Evolutionary conservation across 2,113 vertebrate genomes (phyloP), one percentile per base, ranked within the genome.

Genomic region (Aspidoscelis tigris): DNA sequence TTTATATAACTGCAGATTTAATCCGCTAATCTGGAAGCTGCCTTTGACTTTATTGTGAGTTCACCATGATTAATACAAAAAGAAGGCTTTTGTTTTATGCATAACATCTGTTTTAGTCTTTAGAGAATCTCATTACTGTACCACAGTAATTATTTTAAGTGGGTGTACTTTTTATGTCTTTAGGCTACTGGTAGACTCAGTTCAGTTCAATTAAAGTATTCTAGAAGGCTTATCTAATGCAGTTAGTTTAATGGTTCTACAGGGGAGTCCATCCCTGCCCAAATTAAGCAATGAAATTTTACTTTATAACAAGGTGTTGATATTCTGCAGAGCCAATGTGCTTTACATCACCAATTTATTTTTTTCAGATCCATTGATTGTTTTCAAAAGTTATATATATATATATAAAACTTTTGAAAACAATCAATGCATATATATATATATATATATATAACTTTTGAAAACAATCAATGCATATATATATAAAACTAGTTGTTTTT

Each of bases 161-260:
- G 71, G 53, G 22, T 73, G 0, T 5, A 43, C 81, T 85, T 85
- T 86, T 87, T 87, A 33, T 81, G 7, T 82, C 61, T 86, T 85
- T 84, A 78, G 3, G 50, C 58, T 0, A 43, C 10, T 21, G 33
- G 6, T 72, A 71, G 7, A 2, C 66, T 76, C 65, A 5, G 68
- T 70, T 76, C 65, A 5, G 68, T 70, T 74, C 74, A 50, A 71
- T 76, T 84, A 65, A 20, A 69, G 26, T 88, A 76, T 79, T 87
- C 85, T 3, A 22, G 81, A 4, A 73, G 20, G 14, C 7, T 55
- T 65, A 1, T 20, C 7, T 73, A 55, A 18, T n/a, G 21, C 10
- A n/a, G 55, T 84, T 87, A 68, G 4, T 3, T 7, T 74, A 50
- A 8, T 43, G 69, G 84, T 65, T 83, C 79, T 73, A 6, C 47